Conservation (phyloP, 1,140 invertebrate species). For the Myzus persicae region DNA sequence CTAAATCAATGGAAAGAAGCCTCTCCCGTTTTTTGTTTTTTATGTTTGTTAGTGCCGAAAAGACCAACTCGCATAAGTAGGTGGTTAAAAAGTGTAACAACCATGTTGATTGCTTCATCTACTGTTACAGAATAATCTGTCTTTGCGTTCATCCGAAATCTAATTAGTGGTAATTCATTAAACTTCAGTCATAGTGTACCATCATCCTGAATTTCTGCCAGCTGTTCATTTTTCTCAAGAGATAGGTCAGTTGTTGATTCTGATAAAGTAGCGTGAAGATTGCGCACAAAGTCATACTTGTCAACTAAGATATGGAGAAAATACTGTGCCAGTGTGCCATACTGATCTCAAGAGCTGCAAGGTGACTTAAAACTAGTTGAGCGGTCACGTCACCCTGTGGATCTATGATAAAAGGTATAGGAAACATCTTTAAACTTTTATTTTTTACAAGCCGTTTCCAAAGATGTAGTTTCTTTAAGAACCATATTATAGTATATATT, state of each 20-base stretch:
- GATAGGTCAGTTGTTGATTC: not conserved
- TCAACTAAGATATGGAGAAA: not conserved
- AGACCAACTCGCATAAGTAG: not conserved
- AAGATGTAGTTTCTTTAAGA: too few relatives aligned
- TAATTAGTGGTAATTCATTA: not conserved
- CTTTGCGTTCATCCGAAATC: not conserved
- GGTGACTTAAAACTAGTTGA: too few relatives aligned
- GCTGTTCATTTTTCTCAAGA: not conserved
- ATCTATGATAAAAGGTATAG: too few relatives aligned
- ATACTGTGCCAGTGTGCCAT: not conserved
- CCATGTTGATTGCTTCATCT: too few relatives aligned
- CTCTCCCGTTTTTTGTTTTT: not conserved
- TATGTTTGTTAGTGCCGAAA: too few relatives aligned
- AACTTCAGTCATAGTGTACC: not conserved
- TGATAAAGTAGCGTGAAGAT: not conserved
- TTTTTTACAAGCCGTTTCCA: too few relatives aligned
- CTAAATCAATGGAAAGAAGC: not conserved
- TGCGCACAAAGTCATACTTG: not conserved
- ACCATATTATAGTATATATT: too few relatives aligned
- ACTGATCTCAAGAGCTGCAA: not conserved
- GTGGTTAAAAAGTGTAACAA: not conserved
- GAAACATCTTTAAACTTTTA: too few relatives aligned
- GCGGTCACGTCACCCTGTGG: too few relatives aligned
- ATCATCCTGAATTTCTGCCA: not conserved
- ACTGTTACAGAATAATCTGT: not conserved